Evolutionary conservation across 2,888 invertebrate genomes (phyloP).

Genomic region (Xestobium rufovillosum): DNA sequence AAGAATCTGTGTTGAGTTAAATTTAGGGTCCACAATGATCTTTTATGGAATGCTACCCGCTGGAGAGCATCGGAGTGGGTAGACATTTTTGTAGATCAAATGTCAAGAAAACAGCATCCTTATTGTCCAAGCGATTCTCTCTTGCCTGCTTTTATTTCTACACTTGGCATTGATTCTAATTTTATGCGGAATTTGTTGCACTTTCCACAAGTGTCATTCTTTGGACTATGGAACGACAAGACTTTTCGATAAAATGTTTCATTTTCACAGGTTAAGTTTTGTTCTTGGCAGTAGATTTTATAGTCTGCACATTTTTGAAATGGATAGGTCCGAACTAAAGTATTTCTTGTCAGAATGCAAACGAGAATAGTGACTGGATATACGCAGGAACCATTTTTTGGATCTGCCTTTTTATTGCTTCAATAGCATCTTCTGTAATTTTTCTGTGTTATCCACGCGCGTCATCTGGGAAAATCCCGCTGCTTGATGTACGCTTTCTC

Average conservation of each 20-base stretch:
- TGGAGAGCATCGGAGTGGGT: neutral
- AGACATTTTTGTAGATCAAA: slow-evolving; percentile 1
- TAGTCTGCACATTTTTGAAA: slow-evolving; percentile 9
- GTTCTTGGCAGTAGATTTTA: slow-evolving; percentile 6
- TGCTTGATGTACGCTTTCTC: neutral
- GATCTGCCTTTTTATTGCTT: slow-evolving; percentile 10
- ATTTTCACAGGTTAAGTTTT: neutral
- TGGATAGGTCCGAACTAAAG: slow-evolving; percentile 4
- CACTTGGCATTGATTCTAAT: slow-evolving; percentile 5
- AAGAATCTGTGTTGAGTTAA: neutral
- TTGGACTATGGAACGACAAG: slow-evolving; percentile 9
- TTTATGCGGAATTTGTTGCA: slow-evolving; percentile 10
- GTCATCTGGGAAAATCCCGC: slow-evolving; percentile 8
- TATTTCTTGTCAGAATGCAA: slow-evolving; percentile 10
- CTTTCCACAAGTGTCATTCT: slow-evolving; percentile 11
- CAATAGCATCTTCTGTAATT: slow-evolving; percentile 7
- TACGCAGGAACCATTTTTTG: slow-evolving; percentile 8
- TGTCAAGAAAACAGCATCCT: neutral
- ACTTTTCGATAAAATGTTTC: slow-evolving; percentile 7
- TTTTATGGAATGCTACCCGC: slow-evolving; percentile 1
- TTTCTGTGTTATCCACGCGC: slow-evolving; percentile 8
- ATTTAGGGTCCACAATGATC: slow-evolving; percentile 2
- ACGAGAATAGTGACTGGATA: slow-evolving; percentile 11
- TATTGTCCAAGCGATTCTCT: neutral
- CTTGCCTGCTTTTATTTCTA: slow-evolving; percentile 1